Base-by-base conservation (phyloP, 2,797 vertebrate species). In the Sebastolobus altivelis region DNA sequence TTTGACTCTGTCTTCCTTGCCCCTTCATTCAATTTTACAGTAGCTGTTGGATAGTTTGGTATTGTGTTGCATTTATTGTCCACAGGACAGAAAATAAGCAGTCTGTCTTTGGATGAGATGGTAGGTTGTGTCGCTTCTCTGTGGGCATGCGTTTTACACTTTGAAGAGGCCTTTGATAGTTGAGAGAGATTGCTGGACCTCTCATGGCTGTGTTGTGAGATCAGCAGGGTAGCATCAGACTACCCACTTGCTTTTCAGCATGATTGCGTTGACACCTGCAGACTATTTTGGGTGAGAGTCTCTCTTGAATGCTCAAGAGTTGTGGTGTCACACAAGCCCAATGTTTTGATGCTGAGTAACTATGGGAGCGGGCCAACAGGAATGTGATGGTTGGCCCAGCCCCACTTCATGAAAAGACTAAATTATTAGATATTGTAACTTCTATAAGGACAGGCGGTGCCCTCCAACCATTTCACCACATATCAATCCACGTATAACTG, bases 1-100 rank as follows among this genome's bases (percentile, higher is more conserved):
- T 78, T 83, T 76, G 59, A 84, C 75, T 70, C 68, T 4, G n/a
- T 5, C 13, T 52, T 66, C 16, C 6, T 49, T 49, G n/a, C 16
- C 63, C 11, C 3, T 72, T 62, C 55, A 78, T 61, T 84, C 54
- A 59, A 20, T 65, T 71, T 35, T 43, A 52, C 52, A 40, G 35
- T 27, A 55, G 65, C 31, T 66, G 61, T 56, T 68, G 29, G 56
- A 72, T 38, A 61, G 14, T 35, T 72, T 58, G 25, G 20, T 31
- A 65, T 54, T 62, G 40, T 56, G 27, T 37, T 56, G 3, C 37
- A 61, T 65, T 61, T 33, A 72, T n/a, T 70, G 43, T 58, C 16
- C 29, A 67, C 2, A 38, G 22, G 69, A 69, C 22, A 60, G 46
- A 69, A 80, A 67, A 73, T n/a, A 58, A 69, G 37, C 18, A 4